A percentile compares a stretch with the other conserved stretches of the same genome.
phyloP scores from a whole-genome alignment of 1,140 invertebrate species.

The Drosophila lowei region DNA sequence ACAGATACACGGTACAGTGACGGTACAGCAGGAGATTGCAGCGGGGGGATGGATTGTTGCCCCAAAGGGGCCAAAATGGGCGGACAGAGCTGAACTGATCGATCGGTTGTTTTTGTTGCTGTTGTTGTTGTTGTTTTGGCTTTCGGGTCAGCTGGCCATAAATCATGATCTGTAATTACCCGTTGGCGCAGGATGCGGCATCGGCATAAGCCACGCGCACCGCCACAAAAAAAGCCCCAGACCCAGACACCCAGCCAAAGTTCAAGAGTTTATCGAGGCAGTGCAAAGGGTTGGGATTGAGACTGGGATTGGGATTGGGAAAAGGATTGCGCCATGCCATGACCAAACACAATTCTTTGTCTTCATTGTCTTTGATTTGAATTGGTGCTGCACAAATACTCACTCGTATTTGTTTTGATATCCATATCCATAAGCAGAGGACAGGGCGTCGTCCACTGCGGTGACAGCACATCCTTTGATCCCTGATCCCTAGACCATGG shows the following conservation, averaged over 20 bases:
- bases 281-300: neutral
- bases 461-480: constrained; percentile 28
- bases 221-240: constrained; percentile 19
- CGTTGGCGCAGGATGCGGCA: constrained; percentile 78
- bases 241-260: constrained; percentile 5
- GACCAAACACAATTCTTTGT: constrained; percentile 55
- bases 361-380: constrained; percentile 4
- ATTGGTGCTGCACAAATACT: constrained; percentile 12
- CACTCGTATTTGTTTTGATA: constrained; percentile 64
- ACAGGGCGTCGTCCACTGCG: neutral
- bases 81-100: constrained; percentile 81
- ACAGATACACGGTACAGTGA: no score
- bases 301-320: no score
- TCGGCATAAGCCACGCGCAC: constrained; percentile 73
- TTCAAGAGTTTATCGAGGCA: constrained; percentile 69
- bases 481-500: neutral
- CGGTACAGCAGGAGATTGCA: neutral
- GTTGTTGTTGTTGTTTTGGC: constrained; percentile 11
- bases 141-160: constrained; percentile 63
- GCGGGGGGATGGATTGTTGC: constrained; percentile 32
- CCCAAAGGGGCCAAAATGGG: constrained; percentile 81
- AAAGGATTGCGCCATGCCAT: constrained; percentile 68
- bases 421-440: constrained; percentile 23
- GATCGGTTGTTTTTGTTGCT: constrained; percentile 69
- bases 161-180: constrained; percentile 82